These are phyloP conservation scores for Basileuterus tristriatus DNA, from an alignment of 2,797 vertebrate species.

Conservation along the genomic window DNA sequence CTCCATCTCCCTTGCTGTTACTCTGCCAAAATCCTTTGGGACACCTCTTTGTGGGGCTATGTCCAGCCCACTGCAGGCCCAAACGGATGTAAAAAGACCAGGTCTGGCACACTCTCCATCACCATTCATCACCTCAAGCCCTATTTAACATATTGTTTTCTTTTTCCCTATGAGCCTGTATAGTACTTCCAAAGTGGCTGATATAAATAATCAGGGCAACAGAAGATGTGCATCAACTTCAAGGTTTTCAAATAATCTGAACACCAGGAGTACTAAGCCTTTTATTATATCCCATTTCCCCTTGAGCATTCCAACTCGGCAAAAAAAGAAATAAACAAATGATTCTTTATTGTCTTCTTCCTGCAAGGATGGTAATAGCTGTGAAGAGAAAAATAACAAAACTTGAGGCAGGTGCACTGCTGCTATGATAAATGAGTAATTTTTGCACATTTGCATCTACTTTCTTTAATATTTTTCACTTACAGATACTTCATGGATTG, in stretches of 20 bases:
- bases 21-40: not conserved
- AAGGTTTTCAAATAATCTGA: slow-evolving; percentile 61
- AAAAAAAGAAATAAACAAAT: slow-evolving; percentile 65
- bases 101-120: not conserved
- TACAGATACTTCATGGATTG: slow-evolving; percentile 94
- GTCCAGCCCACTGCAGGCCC: not conserved
- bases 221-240: not conserved
- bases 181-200: not conserved
- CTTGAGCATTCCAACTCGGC: slow-evolving; percentile 46
- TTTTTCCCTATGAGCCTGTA: not conserved
- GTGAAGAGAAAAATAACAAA: slow-evolving; percentile 39
- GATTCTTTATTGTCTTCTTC: slow-evolving; percentile 64
- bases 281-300: slow-evolving; percentile 62
- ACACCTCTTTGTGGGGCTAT: not conserved
- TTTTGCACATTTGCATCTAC: slow-evolving; percentile 55
- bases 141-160: not conserved
- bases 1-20: not conserved
- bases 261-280: slow-evolving; percentile 58
- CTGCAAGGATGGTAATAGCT: slow-evolving; percentile 41
- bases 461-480: slow-evolving; percentile 38
- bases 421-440: slow-evolving; percentile 59
- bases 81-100: not conserved
- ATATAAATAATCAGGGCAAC: not conserved
- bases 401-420: slow-evolving; percentile 21
- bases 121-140: not conserved